A percentile compares a stretch with the other conserved stretches of the same genome.
Evolutionary conservation across 2,888 invertebrate species (phyloP).

Genomic region (Nowickia ferox): DNA sequence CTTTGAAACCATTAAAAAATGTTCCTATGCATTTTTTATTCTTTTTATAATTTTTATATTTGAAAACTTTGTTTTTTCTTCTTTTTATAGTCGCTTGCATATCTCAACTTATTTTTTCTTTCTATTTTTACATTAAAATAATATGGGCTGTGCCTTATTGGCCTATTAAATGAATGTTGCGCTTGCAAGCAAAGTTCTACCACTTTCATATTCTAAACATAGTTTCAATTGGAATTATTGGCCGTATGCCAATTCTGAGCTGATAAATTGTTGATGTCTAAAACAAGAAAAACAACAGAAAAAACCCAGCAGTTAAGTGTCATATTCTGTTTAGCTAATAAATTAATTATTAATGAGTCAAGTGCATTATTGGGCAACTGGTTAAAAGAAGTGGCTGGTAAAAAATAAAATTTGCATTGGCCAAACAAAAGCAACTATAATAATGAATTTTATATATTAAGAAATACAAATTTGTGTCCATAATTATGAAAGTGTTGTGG

Average conservation of each 20-base stretch:
- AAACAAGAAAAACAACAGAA: neutral
- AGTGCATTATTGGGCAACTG: slow-evolving; percentile 41
- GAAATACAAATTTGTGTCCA: too few species aligned
- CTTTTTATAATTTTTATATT: neutral
- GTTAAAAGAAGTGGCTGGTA: neutral
- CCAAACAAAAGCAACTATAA: too few species aligned
- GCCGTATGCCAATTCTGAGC: slow-evolving; percentile 57
- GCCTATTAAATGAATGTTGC: slow-evolving; percentile 68
- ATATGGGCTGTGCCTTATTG: slow-evolving; percentile 72
- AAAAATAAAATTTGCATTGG: neutral
- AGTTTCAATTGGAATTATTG: slow-evolving; percentile 56
- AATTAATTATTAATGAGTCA: slow-evolving; percentile 60
- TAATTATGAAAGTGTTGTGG: too few species aligned
- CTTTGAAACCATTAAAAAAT: neutral
- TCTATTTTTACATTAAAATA: slow-evolving; percentile 39
- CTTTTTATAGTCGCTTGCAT: neutral
- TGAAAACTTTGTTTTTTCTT: slow-evolving; percentile 48
- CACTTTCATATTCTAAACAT: slow-evolving; percentile 72
- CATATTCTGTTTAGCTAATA: slow-evolving; percentile 51
- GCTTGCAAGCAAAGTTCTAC: slow-evolving; percentile 49
- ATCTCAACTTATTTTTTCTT: slow-evolving; percentile 22
- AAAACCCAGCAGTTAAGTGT: slow-evolving; percentile 57
- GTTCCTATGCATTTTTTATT: neutral
- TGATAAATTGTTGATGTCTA: slow-evolving; percentile 20
- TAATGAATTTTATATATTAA: too few species aligned